phyloP scores from a whole-genome alignment of 2,113 vertebrate species.

The Phaethornis superciliosus region DNA sequence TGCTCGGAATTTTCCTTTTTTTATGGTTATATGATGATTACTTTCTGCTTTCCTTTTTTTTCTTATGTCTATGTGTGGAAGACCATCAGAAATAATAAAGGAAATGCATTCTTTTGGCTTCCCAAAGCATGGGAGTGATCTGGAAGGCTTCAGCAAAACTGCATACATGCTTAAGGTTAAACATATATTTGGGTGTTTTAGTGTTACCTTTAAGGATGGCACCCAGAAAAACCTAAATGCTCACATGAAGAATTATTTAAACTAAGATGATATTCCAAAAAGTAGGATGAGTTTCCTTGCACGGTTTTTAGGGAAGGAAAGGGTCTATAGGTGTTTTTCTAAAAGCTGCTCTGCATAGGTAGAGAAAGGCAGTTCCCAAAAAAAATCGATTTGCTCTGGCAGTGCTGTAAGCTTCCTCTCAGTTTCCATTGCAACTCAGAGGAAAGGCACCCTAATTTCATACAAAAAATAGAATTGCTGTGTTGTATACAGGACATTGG shows the following conservation, averaged over 20 bases:
- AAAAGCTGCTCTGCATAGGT: background rate
- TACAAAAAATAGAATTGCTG: background rate
- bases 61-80: background rate
- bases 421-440: background rate
- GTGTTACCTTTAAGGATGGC: background rate
- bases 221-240: background rate
- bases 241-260: background rate
- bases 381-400: rapidly evolving
- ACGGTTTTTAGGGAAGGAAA: background rate
- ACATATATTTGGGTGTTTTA: background rate
- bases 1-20: background rate
- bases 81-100: background rate
- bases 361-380: background rate
- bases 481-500: background rate
- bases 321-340: background rate
- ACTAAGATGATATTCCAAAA: background rate
- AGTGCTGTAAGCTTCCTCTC: background rate
- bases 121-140: background rate
- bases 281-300: background rate
- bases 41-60: background rate
- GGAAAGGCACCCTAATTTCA: background rate
- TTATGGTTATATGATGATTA: background rate
- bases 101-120: background rate
- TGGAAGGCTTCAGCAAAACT: background rate
- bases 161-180: background rate